A percentile compares a stretch with the other conserved stretches of the same genome.
Conservation (phyloP, 2,888 invertebrate genomes). For the Lydus trimaculatus region DNA sequence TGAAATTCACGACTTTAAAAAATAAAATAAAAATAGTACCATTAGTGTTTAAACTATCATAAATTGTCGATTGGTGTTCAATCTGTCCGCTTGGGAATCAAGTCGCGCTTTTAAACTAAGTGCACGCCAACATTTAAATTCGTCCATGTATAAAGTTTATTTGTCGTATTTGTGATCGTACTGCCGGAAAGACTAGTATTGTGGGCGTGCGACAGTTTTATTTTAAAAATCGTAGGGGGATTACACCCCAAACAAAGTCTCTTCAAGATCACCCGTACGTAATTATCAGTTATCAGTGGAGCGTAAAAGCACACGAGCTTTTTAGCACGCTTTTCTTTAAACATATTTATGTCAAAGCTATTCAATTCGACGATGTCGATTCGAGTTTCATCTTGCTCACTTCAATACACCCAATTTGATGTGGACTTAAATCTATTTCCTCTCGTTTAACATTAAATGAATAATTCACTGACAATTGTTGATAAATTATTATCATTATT, state of each 20-base stretch:
- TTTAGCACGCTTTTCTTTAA: slow-evolving; percentile 59
- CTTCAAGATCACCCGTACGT: slow-evolving; percentile 61
- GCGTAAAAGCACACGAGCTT: slow-evolving; percentile 59
- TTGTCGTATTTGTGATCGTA: slow-evolving; percentile 54
- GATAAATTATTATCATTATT: neutral
- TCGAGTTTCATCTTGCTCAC: slow-evolving; percentile 49
- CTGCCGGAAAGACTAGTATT: slow-evolving; percentile 51
- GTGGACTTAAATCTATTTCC: slow-evolving; percentile 18
- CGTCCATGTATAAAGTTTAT: slow-evolving; percentile 59
- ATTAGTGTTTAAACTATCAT: slow-evolving; percentile 58
- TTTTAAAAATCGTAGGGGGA: slow-evolving; percentile 51
- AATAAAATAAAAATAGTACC: slow-evolving; percentile 49
- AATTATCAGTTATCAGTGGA: slow-evolving; percentile 60
- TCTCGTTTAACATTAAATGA: slow-evolving; percentile 22
- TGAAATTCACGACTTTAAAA: slow-evolving; percentile 52
- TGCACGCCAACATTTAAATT: slow-evolving; percentile 55
- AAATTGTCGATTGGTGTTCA: slow-evolving; percentile 58
- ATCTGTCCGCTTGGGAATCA: slow-evolving; percentile 52
- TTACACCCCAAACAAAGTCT: slow-evolving; percentile 53
- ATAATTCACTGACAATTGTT: slow-evolving; percentile 7
- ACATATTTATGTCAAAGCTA: slow-evolving; percentile 60
- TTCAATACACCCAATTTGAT: slow-evolving; percentile 48
- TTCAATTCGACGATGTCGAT: slow-evolving; percentile 56
- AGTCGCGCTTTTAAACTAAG: slow-evolving; percentile 56
- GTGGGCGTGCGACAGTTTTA: slow-evolving; percentile 60